phyloP scores from a whole-genome alignment of 1,140 invertebrate species.

The Capitella teleta region DNA sequence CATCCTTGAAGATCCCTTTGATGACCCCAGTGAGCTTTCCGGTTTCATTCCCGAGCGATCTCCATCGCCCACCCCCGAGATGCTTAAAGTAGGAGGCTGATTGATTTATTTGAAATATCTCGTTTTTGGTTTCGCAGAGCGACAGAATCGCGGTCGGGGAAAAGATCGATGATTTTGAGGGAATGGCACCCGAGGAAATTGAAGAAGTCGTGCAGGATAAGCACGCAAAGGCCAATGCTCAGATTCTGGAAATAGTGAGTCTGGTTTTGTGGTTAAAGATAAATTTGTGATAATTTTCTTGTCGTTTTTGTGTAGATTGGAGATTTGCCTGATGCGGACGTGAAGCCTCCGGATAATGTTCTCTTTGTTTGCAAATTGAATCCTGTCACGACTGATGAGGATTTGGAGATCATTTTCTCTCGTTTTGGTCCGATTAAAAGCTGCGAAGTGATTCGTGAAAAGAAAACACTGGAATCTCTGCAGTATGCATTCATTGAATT shows the following conservation, averaged over 20 bases:
- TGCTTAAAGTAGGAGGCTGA: constrained; percentile 48
- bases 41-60: constrained; percentile 62
- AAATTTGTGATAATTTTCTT: background rate
- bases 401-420: constrained; percentile 95
- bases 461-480: constrained; percentile 82
- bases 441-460: constrained; percentile 95
- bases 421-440: constrained; percentile 86
- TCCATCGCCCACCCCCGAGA: constrained; percentile 73
- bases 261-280: background rate
- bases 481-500: constrained; percentile 99
- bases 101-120: background rate
- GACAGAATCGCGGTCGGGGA: constrained; percentile 89
- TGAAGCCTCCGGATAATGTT: constrained; percentile 97
- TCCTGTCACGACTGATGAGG: constrained; percentile 94
- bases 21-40: constrained; percentile 67
- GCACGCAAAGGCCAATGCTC: constrained; percentile 90
- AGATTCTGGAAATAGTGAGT: constrained; percentile 85
- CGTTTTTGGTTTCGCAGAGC: constrained; percentile 45
- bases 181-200: constrained; percentile 70
- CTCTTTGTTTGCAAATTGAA: constrained; percentile 99
- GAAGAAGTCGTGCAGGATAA: constrained; percentile 77
- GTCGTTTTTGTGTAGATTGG: constrained; percentile 50
- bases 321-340: constrained; percentile 91
- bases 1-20: constrained; percentile 90
- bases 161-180: constrained; percentile 80